Base-by-base conservation (phyloP, 2,797 vertebrate genomes). In the Luscinia luscinia region DNA sequence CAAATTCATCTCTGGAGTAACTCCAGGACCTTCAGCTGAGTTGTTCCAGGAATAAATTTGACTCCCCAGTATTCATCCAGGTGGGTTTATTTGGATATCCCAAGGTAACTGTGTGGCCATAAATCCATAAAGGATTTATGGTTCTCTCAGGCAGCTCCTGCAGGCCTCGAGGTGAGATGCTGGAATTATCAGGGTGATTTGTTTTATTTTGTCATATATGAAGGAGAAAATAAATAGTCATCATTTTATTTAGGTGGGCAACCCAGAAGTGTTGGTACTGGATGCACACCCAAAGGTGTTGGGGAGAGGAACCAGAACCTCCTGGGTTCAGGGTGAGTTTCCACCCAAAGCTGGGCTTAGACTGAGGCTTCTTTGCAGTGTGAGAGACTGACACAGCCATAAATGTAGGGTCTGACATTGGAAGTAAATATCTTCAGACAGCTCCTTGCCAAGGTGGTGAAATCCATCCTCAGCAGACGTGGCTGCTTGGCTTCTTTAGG, bases 151-250 rank as follows among this genome's bases (percentile, higher is more conserved):
- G 24, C 43, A 84, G 32, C 21, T 81, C 6, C 69, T 84, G 76
- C 76, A 45, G 54, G 66, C 74, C 91, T 14, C 0, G 22, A 94
- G 95, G 85, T 77, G 66, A 34, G 52, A 87, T 97, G 77, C 79
- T 93, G 94, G 80, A 66, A 48, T 93, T 90, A 94, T 75, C 81
- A 82, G 80, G 76, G 62, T 77, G 84, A 66, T 93, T 91, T 77
- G 84, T n/a, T 93, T 84, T 57, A 46, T 87, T 96, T 96, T 95
- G 69, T 73, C 87, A 34, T 78, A 43, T 0, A 8, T 62, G 78
- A 96, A 96, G 51, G 93, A 85, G 52, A 38, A 95, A 68, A 73
- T 28, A 55, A 62, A 62, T 57, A 78, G 40, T 68, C 19, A 49
- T 80, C 8, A 45, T 76, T 89, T n/a, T 77, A 52, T 94, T 92